phyloP scores from a whole-genome alignment of 2,797 vertebrate genomes.

The Balearica regulorum region DNA sequence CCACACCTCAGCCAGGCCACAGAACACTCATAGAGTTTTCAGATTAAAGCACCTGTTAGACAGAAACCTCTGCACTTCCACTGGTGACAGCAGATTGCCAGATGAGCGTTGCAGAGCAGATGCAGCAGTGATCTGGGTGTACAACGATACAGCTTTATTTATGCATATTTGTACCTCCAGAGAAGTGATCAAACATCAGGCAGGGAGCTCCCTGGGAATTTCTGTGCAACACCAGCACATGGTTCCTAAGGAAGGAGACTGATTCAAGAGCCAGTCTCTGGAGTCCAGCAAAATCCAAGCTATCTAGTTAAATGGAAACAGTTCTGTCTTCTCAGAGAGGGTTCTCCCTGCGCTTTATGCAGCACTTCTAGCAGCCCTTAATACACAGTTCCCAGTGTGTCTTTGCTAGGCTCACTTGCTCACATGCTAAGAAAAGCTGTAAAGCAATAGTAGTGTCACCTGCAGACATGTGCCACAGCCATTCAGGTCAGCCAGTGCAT shows the following conservation, averaged over 20 bases:
- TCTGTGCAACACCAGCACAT: neutral
- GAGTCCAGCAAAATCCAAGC: neutral
- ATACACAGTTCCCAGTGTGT: neutral
- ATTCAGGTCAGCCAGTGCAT: neutral
- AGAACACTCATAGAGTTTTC: rapidly evolving
- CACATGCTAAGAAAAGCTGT: neutral
- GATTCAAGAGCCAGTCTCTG: neutral
- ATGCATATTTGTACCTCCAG: neutral
- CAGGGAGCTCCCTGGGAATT: neutral
- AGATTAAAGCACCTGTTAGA: neutral
- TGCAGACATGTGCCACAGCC: neutral
- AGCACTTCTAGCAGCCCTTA: neutral
- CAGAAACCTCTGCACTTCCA: neutral
- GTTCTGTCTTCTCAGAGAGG: neutral
- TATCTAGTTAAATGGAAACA: neutral
- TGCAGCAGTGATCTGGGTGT: neutral
- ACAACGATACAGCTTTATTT: neutral
- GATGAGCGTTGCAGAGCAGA: neutral
- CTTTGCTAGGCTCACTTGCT: neutral
- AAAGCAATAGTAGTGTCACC: neutral
- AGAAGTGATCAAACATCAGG: neutral
- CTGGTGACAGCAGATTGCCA: rapidly evolving
- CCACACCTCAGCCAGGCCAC: too few species aligned
- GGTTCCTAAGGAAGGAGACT: neutral
- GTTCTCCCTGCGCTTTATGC: neutral